These are phyloP conservation scores for Nycteola revayana DNA, from an alignment of 2,888 invertebrate genomes.

Conservation along the genomic window DNA sequence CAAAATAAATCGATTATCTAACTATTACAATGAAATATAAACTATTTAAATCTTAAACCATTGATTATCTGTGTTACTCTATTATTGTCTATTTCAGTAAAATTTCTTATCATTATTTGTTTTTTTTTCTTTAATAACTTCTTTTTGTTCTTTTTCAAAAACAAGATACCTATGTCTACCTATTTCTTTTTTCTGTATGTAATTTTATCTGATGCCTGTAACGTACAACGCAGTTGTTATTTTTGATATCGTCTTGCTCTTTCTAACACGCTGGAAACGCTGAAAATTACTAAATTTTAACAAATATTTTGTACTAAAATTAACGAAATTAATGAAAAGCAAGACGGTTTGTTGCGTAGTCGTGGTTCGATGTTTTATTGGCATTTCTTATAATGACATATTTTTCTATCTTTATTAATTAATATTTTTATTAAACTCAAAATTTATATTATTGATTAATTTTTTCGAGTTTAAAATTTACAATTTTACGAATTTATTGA, in stretches of 20 bases:
- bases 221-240: slow-evolving; percentile 63
- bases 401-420: no score
- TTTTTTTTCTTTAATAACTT: no score
- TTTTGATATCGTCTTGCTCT: slow-evolving; percentile 39
- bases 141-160: no score
- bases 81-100: no score
- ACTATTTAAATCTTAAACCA: no score
- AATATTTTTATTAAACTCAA: no score
- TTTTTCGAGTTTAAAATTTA: slow-evolving; percentile 23
- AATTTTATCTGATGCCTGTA: slow-evolving; percentile 42
- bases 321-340: slow-evolving; percentile 24
- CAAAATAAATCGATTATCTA: no score
- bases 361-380: slow-evolving; percentile 30
- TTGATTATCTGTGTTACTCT: no score
- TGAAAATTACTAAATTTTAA: slow-evolving; percentile 18
- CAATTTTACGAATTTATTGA: background rate
- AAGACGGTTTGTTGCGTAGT: slow-evolving; percentile 33
- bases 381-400: slow-evolving; percentile 28
- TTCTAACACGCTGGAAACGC: slow-evolving; percentile 30
- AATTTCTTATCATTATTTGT: no score
- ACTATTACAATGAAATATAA: no score
- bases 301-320: slow-evolving; percentile 13
- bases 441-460: no score
- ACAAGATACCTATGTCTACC: no score
- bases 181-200: slow-evolving; percentile 17